Base-by-base conservation (phyloP, 2,888 invertebrate genomes). In the Idaea straminata region DNA sequence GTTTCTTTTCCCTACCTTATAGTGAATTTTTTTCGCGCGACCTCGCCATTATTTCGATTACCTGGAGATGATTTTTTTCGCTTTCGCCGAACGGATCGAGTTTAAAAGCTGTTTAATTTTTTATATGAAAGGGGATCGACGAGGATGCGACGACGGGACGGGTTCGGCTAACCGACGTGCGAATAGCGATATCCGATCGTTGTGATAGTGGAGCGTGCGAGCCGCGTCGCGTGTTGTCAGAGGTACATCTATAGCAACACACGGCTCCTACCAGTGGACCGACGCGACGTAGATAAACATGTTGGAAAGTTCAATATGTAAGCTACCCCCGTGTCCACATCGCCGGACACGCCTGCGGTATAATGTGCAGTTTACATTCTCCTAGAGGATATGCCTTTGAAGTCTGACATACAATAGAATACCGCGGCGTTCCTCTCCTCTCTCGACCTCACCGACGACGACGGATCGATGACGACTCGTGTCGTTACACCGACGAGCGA, bases 61-160 rank as follows among this genome's bases (percentile, higher is more conserved):
- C 93, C 93, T 93, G 93, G 72, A 88, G 89, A 86, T 87, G 86
- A 80, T 84, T 90, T 92, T 92, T 84, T 87, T 72, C 82, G 83
- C 83, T 84, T 82, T 85, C 83, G 84, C 81, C 83, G 85, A 84
- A 83, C 75, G 80, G 80, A 82, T 84, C 85, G 81, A 83, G 82
- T 87, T 91, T 91, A 91, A 93, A 92, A 93, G 93, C 92, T 92
- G 92, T 91, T 93, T 89, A 90, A 87, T 79, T 89, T 86, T 91
- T 91, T 91, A 87, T 83, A 77, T 81, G 77, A 87, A 91, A 88
- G 91, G 91, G 91, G 90, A 88, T 77, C 88, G 87, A 81, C 25
- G 25, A 25, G 2, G 25, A 25, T 1, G 1, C 25, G 25, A 25
- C 25, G 25, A 25, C n/a, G 25, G 3, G 25, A 25, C 81, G 86